These are phyloP conservation scores for Crocidura indochinensis DNA, from an alignment of 2,797 vertebrate genomes.

Conservation along the genomic window DNA sequence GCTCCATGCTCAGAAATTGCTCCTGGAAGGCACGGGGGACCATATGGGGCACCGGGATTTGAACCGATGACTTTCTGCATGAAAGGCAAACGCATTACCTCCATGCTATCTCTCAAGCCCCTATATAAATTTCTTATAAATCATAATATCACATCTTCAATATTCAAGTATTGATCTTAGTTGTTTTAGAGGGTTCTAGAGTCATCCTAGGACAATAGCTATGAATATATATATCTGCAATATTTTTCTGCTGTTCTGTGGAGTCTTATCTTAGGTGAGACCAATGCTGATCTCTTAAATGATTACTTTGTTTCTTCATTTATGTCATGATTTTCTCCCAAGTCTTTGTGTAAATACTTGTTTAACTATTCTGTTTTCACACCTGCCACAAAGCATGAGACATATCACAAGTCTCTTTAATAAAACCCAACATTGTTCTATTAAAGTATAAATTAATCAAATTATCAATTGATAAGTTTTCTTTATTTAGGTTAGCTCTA, in stretches of 20 bases:
- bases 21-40: no score
- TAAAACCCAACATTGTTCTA: slow-evolving; percentile 18
- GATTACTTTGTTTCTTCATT: neutral
- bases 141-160: neutral
- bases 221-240: neutral
- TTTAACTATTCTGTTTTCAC: slow-evolving; percentile 11
- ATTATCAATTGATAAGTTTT: neutral
- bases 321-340: neutral
- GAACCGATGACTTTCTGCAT: no score
- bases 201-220: neutral
- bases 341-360: neutral
- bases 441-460: slow-evolving; percentile 3
- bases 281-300: neutral
- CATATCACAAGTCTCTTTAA: slow-evolving; percentile 8
- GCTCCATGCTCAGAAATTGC: no score
- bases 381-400: slow-evolving; percentile 6
- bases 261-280: neutral
- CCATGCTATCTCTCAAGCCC: no score
- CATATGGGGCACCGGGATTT: no score
- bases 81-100: no score
- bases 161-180: neutral
- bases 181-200: neutral
- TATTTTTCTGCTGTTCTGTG: neutral
- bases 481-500: neutral
- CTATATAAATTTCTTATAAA: neutral